These are phyloP conservation scores for Crax fasciolata DNA, from an alignment of 2,797 vertebrate genomes.

Conservation along the genomic window DNA sequence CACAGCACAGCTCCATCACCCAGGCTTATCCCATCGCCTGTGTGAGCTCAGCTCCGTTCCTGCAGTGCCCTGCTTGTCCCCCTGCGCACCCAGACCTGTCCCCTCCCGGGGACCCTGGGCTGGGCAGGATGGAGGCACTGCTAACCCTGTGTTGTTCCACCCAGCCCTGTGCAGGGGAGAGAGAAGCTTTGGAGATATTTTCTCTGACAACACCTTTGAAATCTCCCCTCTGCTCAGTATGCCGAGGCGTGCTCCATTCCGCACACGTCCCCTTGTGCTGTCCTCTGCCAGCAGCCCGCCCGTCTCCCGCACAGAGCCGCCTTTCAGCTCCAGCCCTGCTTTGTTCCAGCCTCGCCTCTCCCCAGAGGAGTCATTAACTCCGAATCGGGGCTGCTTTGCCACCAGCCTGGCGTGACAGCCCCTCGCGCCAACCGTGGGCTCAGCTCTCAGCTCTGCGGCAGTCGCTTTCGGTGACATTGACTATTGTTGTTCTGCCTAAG, in stretches of 20 bases:
- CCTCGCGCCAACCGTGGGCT: background rate
- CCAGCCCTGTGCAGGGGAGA: background rate
- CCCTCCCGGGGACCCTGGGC: fast-evolving
- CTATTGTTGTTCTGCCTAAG: background rate
- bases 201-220: background rate
- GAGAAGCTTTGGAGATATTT: background rate
- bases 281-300: background rate
- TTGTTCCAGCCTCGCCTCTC: background rate
- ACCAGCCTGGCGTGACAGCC: background rate
- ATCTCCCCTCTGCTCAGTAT: conserved; percentile 41
- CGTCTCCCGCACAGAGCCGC: background rate
- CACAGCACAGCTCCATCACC: background rate
- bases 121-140: background rate
- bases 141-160: background rate
- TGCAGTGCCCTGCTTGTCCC: too few species aligned
- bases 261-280: conserved; percentile 12
- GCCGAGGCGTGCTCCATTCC: background rate
- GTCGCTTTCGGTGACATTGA: background rate
- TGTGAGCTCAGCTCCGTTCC: background rate
- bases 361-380: conserved; percentile 10
- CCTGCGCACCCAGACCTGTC: fast-evolving
- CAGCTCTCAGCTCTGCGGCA: background rate
- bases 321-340: background rate
- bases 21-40: fast-evolving
- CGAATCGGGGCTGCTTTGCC: background rate